These are phyloP conservation scores for Xylocampa areola DNA, from an alignment of 2,888 invertebrate species.

Conservation along the genomic window DNA sequence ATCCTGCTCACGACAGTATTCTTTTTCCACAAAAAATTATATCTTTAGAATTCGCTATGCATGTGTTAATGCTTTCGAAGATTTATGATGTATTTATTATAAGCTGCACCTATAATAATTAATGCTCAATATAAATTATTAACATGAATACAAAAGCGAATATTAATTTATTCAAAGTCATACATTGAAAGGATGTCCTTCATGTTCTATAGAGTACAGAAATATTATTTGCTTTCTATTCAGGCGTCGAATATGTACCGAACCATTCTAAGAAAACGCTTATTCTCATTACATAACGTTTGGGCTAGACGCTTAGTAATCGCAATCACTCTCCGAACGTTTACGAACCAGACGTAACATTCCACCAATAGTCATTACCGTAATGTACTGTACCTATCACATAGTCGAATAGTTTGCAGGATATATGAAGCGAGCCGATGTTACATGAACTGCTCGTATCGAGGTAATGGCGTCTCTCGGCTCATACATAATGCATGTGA, in stretches of 20 bases:
- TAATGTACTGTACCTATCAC: not conserved
- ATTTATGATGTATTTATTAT: no score
- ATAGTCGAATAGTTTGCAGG: not conserved
- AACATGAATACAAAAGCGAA: no score
- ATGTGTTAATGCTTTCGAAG: no score
- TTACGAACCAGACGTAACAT: not conserved
- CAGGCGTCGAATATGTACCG: not conserved
- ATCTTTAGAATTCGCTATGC: no score
- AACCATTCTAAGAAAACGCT: not conserved
- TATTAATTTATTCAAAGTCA: no score
- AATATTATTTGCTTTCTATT: not conserved
- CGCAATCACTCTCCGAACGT: constrained; percentile 1
- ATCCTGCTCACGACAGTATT: no score
- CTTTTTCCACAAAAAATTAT: no score
- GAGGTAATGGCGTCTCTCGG: constrained; percentile 2
- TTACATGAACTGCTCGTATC: not conserved
- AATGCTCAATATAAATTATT: no score
- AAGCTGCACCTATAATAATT: no score
- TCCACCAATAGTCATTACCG: not conserved
- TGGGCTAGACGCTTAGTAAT: not conserved
- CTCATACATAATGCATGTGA: constrained; percentile 21
- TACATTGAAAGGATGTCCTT: no score
- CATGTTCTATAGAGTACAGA: no score
- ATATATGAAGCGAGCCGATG: not conserved
- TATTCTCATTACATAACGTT: not conserved